Base-by-base conservation (phyloP, 1,140 invertebrate species). In the Intoshia linei region DNA sequence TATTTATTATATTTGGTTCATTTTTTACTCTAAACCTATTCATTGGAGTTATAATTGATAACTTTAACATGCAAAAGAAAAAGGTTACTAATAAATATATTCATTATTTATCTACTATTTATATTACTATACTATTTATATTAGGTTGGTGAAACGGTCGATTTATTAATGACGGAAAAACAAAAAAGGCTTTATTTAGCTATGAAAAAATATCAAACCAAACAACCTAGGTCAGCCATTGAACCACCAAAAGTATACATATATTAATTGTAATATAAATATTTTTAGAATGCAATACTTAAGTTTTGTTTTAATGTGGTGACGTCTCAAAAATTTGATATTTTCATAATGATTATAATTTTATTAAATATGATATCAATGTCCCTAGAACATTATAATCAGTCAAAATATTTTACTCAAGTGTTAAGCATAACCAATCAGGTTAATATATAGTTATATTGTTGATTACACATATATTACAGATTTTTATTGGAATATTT, bases 151-250 rank as follows among this genome's bases (percentile, higher is more conserved):
- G 83, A 81, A 45, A 90, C 81, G 43, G 65, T 93, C 32, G 83
- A 92, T 60, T 83, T 92, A 77, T 92, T 93, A 65, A 92, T 93
- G 83, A 92, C 83, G 44, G 83, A 93, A 59, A 81, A 92, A 63
- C 84, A 93, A 62, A 93, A 92, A 67, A 93, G 92, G 63, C 93
- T 93, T 61, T 93, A 92, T 64, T 87, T 84, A 60, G 83, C 83
- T 37, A 93, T 93, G 84, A 93, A 93, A 61, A 87, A 90, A 63
- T 90, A 93, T 78, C 76, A 78, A 44, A 79, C 74, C 24, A 92
- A 90, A 58, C 81, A 87, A 61, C 84, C 83, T 27, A 66, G 84
- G 50, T 93, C 93, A 66, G 79, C 83, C 41, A 87, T 83, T 56
- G 81, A 83, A 44, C 70, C 78, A 57, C 83, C 84, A 46, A 76